Percentiles rank a stretch among this genome's conserved stretches.
phyloP scores from a whole-genome alignment of 2,113 vertebrate species.

The Urocynchramus pylzowi region DNA sequence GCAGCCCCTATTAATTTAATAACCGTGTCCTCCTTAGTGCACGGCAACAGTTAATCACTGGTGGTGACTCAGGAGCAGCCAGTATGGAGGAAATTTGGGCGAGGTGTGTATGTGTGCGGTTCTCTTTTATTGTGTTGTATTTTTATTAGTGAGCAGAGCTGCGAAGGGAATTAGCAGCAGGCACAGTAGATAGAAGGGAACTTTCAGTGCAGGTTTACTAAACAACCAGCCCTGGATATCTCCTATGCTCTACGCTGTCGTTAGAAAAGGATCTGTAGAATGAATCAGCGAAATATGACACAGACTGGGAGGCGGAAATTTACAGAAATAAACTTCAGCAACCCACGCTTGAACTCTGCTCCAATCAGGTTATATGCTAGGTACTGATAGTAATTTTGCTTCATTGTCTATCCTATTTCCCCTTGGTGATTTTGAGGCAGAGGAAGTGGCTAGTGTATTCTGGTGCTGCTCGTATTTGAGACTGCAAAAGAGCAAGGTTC shows the following conservation, averaged over 20 bases:
- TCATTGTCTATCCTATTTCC: not conserved
- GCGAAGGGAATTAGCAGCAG: slow-evolving; percentile 1
- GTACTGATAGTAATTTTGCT: not conserved
- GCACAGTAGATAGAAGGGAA: not conserved
- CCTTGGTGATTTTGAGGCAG: not conserved
- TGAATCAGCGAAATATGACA: not conserved
- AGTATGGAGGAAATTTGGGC: not conserved
- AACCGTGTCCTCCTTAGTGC: slow-evolving; percentile 16
- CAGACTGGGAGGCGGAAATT: not conserved
- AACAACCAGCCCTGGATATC: not conserved
- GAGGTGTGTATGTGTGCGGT: not conserved
- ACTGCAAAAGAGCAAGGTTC: not conserved
- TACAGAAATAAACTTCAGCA: not conserved
- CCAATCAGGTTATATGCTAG: not conserved
- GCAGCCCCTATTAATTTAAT: slow-evolving; percentile 52
- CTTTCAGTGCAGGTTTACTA: not conserved
- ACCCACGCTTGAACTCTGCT: not conserved
- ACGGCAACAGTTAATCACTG: slow-evolving; percentile 34
- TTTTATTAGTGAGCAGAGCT: slow-evolving; percentile 8
- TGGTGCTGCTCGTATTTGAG: rapidly evolving
- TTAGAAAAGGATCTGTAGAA: not conserved
- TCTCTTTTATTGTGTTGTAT: not conserved
- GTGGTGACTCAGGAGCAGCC: slow-evolving; percentile 25
- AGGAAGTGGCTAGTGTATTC: not conserved
- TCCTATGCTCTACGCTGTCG: not conserved